These are phyloP conservation scores for Apotomis turbidana DNA, from an alignment of 2,888 invertebrate species.

Conservation along the genomic window DNA sequence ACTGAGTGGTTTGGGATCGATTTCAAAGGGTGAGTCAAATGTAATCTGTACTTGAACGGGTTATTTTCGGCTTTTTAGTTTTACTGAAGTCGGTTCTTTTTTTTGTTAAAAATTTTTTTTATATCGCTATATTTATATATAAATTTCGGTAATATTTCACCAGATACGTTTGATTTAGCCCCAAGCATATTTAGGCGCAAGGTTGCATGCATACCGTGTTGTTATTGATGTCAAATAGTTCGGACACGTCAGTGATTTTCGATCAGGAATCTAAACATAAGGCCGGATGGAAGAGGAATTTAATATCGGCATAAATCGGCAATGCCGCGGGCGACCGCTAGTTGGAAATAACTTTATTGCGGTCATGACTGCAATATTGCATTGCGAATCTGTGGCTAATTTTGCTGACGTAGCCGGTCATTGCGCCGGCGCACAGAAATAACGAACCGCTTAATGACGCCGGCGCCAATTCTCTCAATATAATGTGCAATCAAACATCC, in stretches of 20 bases:
- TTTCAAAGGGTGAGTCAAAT: too few species aligned
- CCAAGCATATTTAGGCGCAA: not conserved
- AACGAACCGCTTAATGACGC: constrained; percentile 71
- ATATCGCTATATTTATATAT: too few species aligned
- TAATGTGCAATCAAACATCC: constrained; percentile 65
- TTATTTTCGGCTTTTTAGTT: too few species aligned
- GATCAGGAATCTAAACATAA: constrained; percentile 11
- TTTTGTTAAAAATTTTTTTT: too few species aligned
- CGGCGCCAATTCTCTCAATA: constrained; percentile 63
- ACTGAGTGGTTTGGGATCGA: too few species aligned
- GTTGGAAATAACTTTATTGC: constrained; percentile 64
- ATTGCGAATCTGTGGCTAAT: constrained; percentile 69
- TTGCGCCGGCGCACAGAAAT: constrained; percentile 73
- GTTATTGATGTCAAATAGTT: not conserved
- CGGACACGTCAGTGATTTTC: not conserved
- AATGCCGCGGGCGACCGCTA: constrained; percentile 28
- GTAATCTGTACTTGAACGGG: too few species aligned
- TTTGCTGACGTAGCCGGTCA: constrained; percentile 71
- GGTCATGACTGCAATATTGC: constrained; percentile 66
- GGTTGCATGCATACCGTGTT: too few species aligned
- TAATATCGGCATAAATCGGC: constrained; percentile 31
- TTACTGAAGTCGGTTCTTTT: too few species aligned
- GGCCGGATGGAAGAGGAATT: constrained; percentile 27
- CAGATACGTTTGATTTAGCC: too few species aligned
- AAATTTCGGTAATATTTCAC: not conserved